Conservation (phyloP, 2,113 vertebrate species). For the Blennius ocellaris region DNA sequence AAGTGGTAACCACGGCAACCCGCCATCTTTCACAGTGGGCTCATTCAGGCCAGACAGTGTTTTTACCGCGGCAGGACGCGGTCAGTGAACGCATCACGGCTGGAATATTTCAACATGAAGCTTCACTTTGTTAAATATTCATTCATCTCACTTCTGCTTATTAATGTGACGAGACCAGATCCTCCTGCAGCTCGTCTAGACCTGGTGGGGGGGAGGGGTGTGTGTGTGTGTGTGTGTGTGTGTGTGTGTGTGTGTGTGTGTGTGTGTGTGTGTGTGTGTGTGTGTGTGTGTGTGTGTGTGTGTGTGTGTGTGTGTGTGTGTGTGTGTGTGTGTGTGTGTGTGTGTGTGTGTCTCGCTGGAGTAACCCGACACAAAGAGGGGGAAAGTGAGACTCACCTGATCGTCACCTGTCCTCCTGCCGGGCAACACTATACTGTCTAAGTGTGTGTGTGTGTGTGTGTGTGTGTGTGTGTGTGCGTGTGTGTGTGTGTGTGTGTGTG, state of each 20-base stretch:
- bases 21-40: too few species aligned
- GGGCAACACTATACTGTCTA: slow-evolving; percentile 72
- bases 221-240: too few species aligned
- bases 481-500: slow-evolving; percentile 5
- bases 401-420: slow-evolving; percentile 70
- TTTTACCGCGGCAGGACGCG: too few species aligned
- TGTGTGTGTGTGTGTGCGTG: slow-evolving; percentile 6
- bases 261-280: slow-evolving; percentile 19
- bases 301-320: not conserved
- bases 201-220: slow-evolving; percentile 29
- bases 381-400: slow-evolving; percentile 76
- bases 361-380: slow-evolving; percentile 78
- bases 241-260: slow-evolving; percentile 8
- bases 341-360: slow-evolving; percentile 52
- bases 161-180: too few species aligned
- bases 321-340: slow-evolving; percentile 14
- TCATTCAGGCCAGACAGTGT: too few species aligned
- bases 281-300: not conserved
- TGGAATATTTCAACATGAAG: too few species aligned
- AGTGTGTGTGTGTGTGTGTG: slow-evolving; percentile 41
- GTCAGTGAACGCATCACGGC: too few species aligned
- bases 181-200: slow-evolving; percentile 16
- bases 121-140: too few species aligned
- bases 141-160: too few species aligned
- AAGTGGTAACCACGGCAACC: slow-evolving; percentile 88